phyloP scores from a whole-genome alignment of 2,888 invertebrate genomes.

The Ypsolopha scabrella region DNA sequence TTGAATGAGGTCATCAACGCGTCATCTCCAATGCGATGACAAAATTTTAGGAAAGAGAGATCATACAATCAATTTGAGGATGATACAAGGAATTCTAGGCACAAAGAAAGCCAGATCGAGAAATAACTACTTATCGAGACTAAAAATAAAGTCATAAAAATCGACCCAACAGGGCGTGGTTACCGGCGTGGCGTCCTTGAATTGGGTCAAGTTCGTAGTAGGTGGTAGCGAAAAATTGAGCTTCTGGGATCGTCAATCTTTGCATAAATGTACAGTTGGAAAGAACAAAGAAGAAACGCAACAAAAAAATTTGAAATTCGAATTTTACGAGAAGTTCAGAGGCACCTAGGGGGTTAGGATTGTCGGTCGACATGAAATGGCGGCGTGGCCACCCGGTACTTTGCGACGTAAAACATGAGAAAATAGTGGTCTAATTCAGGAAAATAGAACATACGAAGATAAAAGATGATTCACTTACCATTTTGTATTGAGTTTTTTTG shows the following conservation, averaged over 20 bases:
- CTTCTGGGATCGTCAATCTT: neutral
- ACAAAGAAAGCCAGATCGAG: neutral
- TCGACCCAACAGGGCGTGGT: conserved; percentile 8
- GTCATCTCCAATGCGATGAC: conserved; percentile 14
- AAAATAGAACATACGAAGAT: conserved; percentile 1
- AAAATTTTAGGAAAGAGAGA: neutral
- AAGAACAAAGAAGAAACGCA: conserved; percentile 1
- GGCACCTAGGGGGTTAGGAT: no score
- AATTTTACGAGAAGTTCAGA: no score
- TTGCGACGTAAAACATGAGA: conserved; percentile 10
- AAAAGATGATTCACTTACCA: conserved; percentile 45
- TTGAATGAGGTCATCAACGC: conserved; percentile 25
- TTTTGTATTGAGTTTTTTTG: conserved; percentile 60
- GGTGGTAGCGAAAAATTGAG: neutral
- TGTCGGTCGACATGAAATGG: conserved; percentile 51
- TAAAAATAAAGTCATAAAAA: neutral
- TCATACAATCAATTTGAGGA: no score
- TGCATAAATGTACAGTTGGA: neutral
- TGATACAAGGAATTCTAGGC: neutral
- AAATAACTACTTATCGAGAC: neutral
- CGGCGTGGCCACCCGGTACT: conserved; percentile 42
- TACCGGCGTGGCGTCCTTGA: conserved; percentile 25
- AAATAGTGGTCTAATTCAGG: conserved; percentile 9
- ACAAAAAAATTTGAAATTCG: neutral
- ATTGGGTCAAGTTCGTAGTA: neutral